Conservation (phyloP, 2,888 invertebrate species). For the Baccha elongata region DNA sequence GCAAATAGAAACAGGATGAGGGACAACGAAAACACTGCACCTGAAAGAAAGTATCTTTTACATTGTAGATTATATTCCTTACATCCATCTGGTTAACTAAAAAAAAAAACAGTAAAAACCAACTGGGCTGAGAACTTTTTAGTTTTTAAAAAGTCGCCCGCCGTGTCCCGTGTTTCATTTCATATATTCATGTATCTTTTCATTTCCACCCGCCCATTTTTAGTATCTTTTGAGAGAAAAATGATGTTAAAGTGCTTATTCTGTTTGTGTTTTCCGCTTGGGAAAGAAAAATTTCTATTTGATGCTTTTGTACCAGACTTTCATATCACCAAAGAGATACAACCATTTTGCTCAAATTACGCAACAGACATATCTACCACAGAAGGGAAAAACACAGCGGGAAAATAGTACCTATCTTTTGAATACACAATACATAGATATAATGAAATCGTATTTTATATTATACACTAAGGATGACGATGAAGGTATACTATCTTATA, state of each 20-base stretch:
- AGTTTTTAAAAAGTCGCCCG: conserved; percentile 42
- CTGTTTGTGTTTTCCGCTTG: conserved; percentile 21
- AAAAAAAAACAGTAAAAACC: background rate
- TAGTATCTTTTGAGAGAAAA: conserved; percentile 28
- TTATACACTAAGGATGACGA: too few relatives aligned
- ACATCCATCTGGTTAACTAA: background rate
- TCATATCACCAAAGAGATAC: conserved; percentile 17
- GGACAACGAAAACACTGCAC: conserved; percentile 1
- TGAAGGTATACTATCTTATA: background rate
- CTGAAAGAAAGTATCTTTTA: conserved; percentile 50
- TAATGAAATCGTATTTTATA: too few relatives aligned
- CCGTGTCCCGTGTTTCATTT: conserved; percentile 25
- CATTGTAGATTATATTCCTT: conserved; percentile 2
- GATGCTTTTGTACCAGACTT: conserved; percentile 31
- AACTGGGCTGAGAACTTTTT: conserved; percentile 23
- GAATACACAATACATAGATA: background rate
- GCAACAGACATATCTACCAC: background rate
- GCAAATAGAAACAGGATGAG: conserved; percentile 6
- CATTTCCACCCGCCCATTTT: background rate
- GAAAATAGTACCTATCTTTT: conserved; percentile 21
- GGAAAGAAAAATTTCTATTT: conserved; percentile 1
- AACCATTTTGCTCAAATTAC: conserved; percentile 43
- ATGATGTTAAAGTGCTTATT: conserved; percentile 25
- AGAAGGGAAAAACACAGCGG: conserved; percentile 22
- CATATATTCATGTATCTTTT: conserved; percentile 13